Evolutionary conservation across 1,140 invertebrate species (phyloP).

Genomic region (Phymorhynchus buccinoides): DNA sequence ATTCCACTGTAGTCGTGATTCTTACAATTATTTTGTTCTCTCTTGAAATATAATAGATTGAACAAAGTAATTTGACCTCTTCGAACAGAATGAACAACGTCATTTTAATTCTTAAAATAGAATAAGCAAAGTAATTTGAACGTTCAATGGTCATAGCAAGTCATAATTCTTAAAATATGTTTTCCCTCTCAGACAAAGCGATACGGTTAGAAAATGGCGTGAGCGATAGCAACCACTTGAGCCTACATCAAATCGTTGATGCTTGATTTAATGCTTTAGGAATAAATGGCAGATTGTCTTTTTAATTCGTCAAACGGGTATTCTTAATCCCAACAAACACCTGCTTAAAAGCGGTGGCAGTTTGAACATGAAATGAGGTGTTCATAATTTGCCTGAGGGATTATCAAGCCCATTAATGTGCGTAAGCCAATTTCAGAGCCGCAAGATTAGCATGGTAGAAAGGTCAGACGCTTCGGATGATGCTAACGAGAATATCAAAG

Average conservation of each 20-base stretch:
- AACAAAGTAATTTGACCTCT: too few species aligned
- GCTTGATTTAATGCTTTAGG: background rate
- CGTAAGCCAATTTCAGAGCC: background rate
- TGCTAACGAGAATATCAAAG: background rate
- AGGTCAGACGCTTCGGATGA: background rate
- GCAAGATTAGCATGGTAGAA: background rate
- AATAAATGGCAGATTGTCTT: background rate
- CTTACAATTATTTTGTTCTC: too few species aligned
- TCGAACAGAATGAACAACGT: too few species aligned
- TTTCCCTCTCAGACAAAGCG: too few species aligned
- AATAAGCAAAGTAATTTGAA: too few species aligned
- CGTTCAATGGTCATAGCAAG: too few species aligned
- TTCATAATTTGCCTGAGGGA: background rate
- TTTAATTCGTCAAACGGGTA: background rate
- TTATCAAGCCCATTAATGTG: background rate
- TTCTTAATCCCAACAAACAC: background rate
- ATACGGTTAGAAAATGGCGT: too few species aligned
- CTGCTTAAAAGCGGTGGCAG: background rate
- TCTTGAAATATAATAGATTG: too few species aligned
- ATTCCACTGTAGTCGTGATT: too few species aligned
- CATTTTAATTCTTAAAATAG: too few species aligned
- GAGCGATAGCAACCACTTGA: background rate
- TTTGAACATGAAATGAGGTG: background rate
- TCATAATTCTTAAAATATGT: too few species aligned
- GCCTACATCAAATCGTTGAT: background rate